Evolutionary conservation across 2,113 vertebrate genomes (phyloP), one percentile per base, ranked within the genome.

Genomic region (Cairina moschata): DNA sequence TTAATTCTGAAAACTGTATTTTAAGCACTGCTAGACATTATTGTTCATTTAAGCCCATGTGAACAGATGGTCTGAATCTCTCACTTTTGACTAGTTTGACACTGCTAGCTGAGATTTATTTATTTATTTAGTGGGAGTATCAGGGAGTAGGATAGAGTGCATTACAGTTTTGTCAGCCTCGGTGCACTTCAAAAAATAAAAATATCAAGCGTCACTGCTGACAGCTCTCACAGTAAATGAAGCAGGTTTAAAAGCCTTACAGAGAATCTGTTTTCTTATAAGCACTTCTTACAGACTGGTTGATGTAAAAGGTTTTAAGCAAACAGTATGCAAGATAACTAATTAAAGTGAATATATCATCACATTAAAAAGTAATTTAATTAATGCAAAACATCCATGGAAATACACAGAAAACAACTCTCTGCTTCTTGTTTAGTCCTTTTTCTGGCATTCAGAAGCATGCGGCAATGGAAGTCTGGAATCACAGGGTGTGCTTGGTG

Each of bases 391-490:
- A 56, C 60, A 26, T 42, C 72, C 11, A 10, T 23, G 40, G 52
- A 60, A 21, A 46, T 69, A 36, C 69, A n/a, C 31, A 56, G 38
- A 17, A 38, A 48, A 29, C 26, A 66, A 67, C 13, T 46, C 29
- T 72, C 8, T 95, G 65, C 55, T 77, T 80, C 42, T 88, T 48
- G 52, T 72, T 58, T 84, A 99, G 98, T 98, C 98, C 29, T 98
- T 98, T 93, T 98, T 95, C 55, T 99, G 98, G 98, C 98, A 99
- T 91, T 98, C 98, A 6, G 97, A 98, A 97, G 98, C 98, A 7
- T 98, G 98, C 94, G 96, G 97, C 67, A 99, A 98, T 71, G 98
- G 98, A 71, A 98, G 94, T 31, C 86, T 99, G 96, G 98, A 99
- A 97, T 99, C 98, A 18, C 98, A 98, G 86, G 98, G 98, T 52